Conservation (phyloP, 2,888 invertebrate species). For the Caenorhabditis drosophilae region DNA sequence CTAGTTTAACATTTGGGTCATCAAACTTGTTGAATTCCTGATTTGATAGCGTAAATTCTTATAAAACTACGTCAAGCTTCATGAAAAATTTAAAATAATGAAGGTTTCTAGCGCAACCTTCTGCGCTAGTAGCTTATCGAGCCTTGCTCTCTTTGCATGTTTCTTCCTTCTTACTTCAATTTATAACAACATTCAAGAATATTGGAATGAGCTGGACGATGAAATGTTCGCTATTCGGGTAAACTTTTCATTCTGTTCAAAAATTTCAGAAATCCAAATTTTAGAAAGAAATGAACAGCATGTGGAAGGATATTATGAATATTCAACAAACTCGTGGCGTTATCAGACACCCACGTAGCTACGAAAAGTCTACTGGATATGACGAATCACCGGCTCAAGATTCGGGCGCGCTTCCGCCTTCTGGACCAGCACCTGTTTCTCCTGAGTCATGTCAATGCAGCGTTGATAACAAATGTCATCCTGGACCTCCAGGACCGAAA, state of each 20-base stretch:
- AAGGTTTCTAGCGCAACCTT: conserved; percentile 41
- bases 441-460: conserved; percentile 35
- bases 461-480: conserved; percentile 46
- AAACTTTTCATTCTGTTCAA: not conserved
- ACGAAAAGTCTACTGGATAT: conserved; percentile 22
- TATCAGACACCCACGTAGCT: conserved; percentile 30
- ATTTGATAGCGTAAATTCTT: not conserved
- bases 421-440: conserved; percentile 28
- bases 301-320: conserved; percentile 43
- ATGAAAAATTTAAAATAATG: conserved; percentile 18
- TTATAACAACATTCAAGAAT: conserved; percentile 41
- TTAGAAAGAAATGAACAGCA: conserved; percentile 34
- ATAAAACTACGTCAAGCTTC: not conserved
- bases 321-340: conserved; percentile 25
- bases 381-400: conserved; percentile 33
- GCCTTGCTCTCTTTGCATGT: conserved; percentile 33
- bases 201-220: conserved; percentile 45
- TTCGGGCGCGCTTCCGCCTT: conserved; percentile 23
- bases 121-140: conserved; percentile 45
- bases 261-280: not conserved
- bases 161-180: conserved; percentile 38
- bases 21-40: too few relatives aligned
- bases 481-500: conserved; percentile 48
- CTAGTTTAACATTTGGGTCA: too few relatives aligned
- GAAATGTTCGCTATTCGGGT: conserved; percentile 42